Conservation (phyloP, 1,140 invertebrate species). For the Belonocnema kinseyi region DNA sequence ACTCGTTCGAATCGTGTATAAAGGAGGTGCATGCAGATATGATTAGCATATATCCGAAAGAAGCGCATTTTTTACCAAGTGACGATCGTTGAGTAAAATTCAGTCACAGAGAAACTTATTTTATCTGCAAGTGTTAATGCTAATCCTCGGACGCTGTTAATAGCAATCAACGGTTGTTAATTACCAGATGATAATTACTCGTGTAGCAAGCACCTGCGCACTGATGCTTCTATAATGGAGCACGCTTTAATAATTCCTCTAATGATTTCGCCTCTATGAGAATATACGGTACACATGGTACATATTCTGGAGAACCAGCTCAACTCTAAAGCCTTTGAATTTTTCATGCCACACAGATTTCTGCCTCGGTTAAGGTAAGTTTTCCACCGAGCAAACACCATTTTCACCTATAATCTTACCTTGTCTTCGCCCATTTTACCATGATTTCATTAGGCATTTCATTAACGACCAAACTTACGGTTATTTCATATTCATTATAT, state of each 20-base stretch:
- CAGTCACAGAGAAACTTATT: too few relatives aligned
- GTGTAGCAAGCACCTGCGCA: conserved; percentile 25
- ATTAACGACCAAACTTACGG: conserved; percentile 12
- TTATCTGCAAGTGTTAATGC: background rate
- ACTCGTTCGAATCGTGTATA: conserved; percentile 17
- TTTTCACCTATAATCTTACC: conserved; percentile 7
- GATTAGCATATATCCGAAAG: conserved; percentile 16
- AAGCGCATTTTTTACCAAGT: background rate
- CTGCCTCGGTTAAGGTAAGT: conserved; percentile 2
- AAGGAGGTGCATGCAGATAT: background rate
- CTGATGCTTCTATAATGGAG: conserved; percentile 45
- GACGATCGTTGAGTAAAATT: background rate
- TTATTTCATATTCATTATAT: background rate
- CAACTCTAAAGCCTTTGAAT: background rate
- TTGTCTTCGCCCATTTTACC: background rate
- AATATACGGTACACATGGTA: background rate
- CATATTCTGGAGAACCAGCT: conserved; percentile 9
- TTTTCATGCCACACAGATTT: conserved; percentile 27
- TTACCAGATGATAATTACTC: conserved; percentile 56
- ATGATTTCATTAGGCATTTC: background rate
- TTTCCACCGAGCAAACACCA: background rate
- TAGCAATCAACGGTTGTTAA: conserved; percentile 60
- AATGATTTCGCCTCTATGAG: conserved; percentile 49
- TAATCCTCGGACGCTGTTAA: conserved; percentile 43
- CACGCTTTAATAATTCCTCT: conserved; percentile 57